phyloP scores from a whole-genome alignment of 2,888 invertebrate species.

The Polydrusus cervinus region DNA sequence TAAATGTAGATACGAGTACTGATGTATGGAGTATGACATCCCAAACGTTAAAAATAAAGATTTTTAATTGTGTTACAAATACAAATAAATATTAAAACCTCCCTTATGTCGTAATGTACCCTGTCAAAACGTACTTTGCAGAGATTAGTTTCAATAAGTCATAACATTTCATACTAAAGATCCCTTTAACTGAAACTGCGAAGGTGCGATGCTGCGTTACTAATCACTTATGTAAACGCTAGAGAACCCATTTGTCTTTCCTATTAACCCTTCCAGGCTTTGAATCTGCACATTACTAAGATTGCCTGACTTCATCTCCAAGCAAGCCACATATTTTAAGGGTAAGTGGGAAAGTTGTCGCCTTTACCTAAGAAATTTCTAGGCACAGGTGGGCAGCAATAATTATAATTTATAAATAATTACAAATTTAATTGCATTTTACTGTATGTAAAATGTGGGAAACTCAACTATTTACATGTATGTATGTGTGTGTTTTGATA shows the following conservation, averaged over 20 bases:
- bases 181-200: conserved; percentile 28
- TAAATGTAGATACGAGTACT: no score
- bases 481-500: no score
- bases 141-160: conserved; percentile 22
- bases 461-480: no score
- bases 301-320: conserved; percentile 43
- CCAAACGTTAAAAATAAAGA: not conserved
- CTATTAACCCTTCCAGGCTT: conserved; percentile 48
- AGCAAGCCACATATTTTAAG: conserved; percentile 29
- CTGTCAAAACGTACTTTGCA: not conserved
- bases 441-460: no score
- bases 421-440: no score
- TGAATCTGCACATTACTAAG: conserved; percentile 46
- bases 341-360: conserved; percentile 4
- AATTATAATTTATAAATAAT: no score
- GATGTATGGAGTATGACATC: not conserved
- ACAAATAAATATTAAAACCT: not conserved
- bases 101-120: not conserved
- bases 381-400: not conserved
- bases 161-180: conserved; percentile 11
- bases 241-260: conserved; percentile 49
- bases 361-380: not conserved
- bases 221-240: conserved; percentile 51
- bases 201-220: conserved; percentile 44
- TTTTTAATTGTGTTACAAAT: not conserved